Conservation (phyloP, 2,888 invertebrate genomes). For the Drosophila anceps region DNA sequence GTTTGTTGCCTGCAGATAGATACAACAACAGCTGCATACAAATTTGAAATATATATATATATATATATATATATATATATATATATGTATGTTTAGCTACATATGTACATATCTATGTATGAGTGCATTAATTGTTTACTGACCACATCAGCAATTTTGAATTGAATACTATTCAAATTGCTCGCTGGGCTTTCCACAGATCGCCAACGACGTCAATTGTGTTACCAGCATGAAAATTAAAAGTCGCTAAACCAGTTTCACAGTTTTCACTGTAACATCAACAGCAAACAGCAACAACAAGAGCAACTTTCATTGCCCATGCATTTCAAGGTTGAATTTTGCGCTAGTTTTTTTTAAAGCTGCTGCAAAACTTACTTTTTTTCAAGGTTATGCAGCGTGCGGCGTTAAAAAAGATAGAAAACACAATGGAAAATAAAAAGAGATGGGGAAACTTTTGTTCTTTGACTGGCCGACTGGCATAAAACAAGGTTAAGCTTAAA, state of each 20-base stretch:
- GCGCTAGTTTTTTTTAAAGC: constrained; percentile 40
- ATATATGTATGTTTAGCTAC: not conserved
- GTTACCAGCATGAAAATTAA: constrained; percentile 34
- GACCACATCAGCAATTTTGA: constrained; percentile 41
- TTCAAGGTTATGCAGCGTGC: constrained; percentile 41
- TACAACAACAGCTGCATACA: constrained; percentile 17
- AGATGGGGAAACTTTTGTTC: not conserved
- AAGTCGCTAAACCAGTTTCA: constrained; percentile 60
- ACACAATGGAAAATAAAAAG: not conserved
- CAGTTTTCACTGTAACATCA: constrained; percentile 48
- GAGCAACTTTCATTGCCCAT: constrained; percentile 55
- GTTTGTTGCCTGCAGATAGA: constrained; percentile 18
- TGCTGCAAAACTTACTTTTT: constrained; percentile 12
- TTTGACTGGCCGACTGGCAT: not conserved
- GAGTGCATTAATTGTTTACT: constrained; percentile 10
- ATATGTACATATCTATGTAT: not conserved
- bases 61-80: too few species aligned
- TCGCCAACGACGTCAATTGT: constrained; percentile 36
- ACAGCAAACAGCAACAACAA: constrained; percentile 15
- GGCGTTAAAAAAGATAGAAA: not conserved
- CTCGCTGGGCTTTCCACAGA: constrained; percentile 42
- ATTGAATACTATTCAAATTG: constrained; percentile 52
- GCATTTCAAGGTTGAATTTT: constrained; percentile 55
- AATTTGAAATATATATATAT: not conserved
- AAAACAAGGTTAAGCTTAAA: not conserved